Percentiles rank a stretch among this genome's conserved stretches.
Evolutionary conservation across 2,113 vertebrate species (phyloP).

Genomic region (Xerus inauris): DNA sequence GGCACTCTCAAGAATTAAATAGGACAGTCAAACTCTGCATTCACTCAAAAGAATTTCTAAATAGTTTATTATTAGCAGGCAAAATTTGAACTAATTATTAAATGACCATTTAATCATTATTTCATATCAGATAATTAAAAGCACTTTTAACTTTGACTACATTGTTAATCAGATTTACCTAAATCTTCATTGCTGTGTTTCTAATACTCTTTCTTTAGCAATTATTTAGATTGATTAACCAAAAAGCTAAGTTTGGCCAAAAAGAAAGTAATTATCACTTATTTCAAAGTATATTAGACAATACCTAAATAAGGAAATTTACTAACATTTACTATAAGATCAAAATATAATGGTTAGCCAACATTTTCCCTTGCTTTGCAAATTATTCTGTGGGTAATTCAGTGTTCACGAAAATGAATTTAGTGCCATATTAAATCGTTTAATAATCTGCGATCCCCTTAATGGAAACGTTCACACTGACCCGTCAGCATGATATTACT

Average conservation of each 20-base stretch:
- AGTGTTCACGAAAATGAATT: neutral
- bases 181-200: constrained; percentile 69
- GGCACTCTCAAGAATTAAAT: neutral
- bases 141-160: constrained; percentile 32
- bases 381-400: neutral
- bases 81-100: constrained; percentile 57
- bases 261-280: constrained; percentile 82
- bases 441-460: neutral
- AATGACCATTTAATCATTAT: constrained; percentile 39
- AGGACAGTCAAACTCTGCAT: neutral
- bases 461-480: neutral
- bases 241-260: constrained; percentile 80
- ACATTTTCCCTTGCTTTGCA: constrained; percentile 7
- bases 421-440: neutral
- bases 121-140: constrained; percentile 53
- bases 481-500: neutral
- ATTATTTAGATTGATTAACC: constrained; percentile 77
- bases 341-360: constrained; percentile 39
- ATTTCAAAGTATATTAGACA: constrained; percentile 80
- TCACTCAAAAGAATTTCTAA: constrained; percentile 51
- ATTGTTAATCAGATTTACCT: constrained; percentile 39
- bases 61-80: neutral
- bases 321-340: constrained; percentile 75
- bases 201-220: constrained; percentile 56
- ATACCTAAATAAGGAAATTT: constrained; percentile 80